A percentile compares a stretch with the other conserved stretches of the same genome.
Evolutionary conservation across 2,797 vertebrate genomes (phyloP).

Genomic region (Macropus fuliginosus): DNA sequence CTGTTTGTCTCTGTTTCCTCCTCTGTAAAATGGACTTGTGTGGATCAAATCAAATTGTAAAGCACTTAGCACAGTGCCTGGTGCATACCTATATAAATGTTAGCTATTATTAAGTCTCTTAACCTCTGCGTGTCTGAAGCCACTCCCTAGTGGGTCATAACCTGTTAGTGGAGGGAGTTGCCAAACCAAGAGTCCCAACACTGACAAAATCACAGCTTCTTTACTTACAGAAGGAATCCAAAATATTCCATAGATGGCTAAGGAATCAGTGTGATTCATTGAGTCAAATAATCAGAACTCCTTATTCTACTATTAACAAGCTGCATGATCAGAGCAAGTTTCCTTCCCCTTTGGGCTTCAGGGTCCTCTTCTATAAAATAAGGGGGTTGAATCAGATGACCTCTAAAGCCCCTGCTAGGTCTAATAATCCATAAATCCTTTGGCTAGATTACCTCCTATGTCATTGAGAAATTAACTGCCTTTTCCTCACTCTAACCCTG

Average conservation of each 20-base stretch:
- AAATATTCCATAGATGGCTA: not conserved
- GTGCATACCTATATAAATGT: not conserved
- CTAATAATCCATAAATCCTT: not conserved
- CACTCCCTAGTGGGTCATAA: not conserved
- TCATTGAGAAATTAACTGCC: conserved; percentile 16
- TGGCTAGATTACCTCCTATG: conserved; percentile 8
- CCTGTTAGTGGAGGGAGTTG: not conserved
- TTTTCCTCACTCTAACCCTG: not conserved
- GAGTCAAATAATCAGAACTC: not conserved
- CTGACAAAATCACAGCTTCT: not conserved
- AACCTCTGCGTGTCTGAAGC: not conserved
- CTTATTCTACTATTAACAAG: not conserved
- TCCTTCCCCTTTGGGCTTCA: not conserved
- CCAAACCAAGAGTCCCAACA: not conserved
- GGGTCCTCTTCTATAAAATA: conserved; percentile 8
- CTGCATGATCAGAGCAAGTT: too few species aligned
- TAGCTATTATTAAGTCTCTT: not conserved
- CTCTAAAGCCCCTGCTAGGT: not conserved
- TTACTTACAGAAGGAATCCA: not conserved
- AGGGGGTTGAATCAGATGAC: not conserved
- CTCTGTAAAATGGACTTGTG: not conserved
- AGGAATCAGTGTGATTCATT: not conserved
- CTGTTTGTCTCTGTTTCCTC: not conserved
- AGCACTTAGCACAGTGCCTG: not conserved
- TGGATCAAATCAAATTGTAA: not conserved